Evolutionary conservation across 2,797 vertebrate species (phyloP).

Genomic region (Borostomias antarcticus): DNA sequence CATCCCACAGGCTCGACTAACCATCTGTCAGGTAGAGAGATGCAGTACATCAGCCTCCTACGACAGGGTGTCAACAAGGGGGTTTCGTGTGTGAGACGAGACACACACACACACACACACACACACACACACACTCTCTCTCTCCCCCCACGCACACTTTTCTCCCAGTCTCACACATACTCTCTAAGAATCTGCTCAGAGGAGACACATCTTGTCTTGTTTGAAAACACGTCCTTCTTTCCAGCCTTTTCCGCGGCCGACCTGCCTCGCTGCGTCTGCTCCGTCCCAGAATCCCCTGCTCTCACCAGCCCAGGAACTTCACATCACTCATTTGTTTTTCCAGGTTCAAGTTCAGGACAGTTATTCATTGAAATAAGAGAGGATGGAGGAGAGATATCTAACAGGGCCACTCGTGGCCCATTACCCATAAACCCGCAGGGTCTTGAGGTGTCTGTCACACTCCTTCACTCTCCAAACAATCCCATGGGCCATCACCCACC

Average conservation of each 20-base stretch:
- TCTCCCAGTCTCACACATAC: constrained; percentile 1
- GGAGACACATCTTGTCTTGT: background rate
- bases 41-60: background rate
- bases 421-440: constrained; percentile 20
- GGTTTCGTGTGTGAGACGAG: background rate
- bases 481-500: constrained; percentile 17
- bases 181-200: constrained; percentile 5
- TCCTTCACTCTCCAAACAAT: constrained; percentile 17
- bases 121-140: background rate
- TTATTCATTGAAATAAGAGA: background rate
- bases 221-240: background rate
- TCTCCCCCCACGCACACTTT: background rate
- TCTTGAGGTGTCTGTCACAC: constrained; percentile 16
- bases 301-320: too few species aligned
- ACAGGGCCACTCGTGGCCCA: constrained; percentile 22
- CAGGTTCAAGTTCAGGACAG: background rate
- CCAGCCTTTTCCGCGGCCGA: too few species aligned
- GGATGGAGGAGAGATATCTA: constrained; percentile 8
- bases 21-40: constrained; percentile 2
- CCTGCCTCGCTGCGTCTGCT: too few species aligned
- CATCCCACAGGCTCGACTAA: background rate
- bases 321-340: background rate
- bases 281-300: too few species aligned
- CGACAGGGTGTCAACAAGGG: background rate
- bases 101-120: background rate